Evolutionary conservation across 2,113 vertebrate genomes (phyloP), one percentile per base, ranked within the genome.

Genomic region (Phylloscopus trochiloides): DNA sequence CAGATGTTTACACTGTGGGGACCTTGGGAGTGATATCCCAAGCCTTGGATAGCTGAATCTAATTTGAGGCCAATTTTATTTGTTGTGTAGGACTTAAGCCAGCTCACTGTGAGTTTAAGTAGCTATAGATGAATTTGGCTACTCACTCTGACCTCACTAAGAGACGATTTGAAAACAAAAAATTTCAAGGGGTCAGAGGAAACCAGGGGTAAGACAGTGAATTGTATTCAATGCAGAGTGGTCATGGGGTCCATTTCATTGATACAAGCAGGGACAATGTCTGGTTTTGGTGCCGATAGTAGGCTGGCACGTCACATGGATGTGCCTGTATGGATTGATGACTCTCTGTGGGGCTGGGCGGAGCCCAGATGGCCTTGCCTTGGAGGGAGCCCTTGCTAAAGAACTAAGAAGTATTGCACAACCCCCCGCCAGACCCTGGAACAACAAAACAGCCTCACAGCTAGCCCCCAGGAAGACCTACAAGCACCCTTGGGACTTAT

Each of bases 1-100:
- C 20, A 70, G 42, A 40, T 47, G 6, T 29, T 71, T 87, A 36
- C 12, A n/a, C 5, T 1, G 0, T 2, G 15, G 17, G 11, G 21
- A 43, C 5, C 9, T 51, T 43, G 61, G 63, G 61, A 71, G 9
- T 6, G 0, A 22, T 18, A 79, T 48, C 31, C 9, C 42, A 76
- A n/a, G 38, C 12, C 28, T 55, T 51, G 36, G 14, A 20, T 20
- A 43, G 17, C 20, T 81, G 57, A 74, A 45, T 45, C 15, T 55
- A 66, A n/a, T 47, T 54, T 50, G 58, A 91, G 24, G 17, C 20
- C 7, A 50, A 9, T 84, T 77, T 77, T 77, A 4, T 54, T 89
- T 72, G 15, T 81, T 74, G 21, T 5, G 18, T 61, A 45, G 26
- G 47, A 63, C 7, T 78, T 77, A 19, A 51, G 31, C 54, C 7